Conservation (phyloP, 1,140 invertebrate genomes). For the Papilio machaon region DNA sequence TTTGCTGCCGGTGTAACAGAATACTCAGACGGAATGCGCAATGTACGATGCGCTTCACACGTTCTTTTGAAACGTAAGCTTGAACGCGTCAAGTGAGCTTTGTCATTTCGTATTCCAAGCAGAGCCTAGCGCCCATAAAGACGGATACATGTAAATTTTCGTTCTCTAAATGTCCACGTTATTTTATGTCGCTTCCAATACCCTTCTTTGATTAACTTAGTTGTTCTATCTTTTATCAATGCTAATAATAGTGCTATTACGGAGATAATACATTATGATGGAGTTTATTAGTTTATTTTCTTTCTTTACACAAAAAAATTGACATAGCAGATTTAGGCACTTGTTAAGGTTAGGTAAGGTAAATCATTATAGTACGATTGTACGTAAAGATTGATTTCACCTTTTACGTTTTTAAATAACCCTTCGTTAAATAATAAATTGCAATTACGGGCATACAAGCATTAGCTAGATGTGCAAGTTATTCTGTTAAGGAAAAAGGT, state of each 20-base stretch:
- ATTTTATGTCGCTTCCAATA: constrained; percentile 6
- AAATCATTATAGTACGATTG: not conserved
- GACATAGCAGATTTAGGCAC: no score
- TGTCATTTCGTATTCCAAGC: constrained; percentile 24
- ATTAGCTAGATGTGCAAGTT: no score
- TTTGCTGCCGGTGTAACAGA: constrained; percentile 35
- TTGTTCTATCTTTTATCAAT: not conserved
- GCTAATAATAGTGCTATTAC: not conserved
- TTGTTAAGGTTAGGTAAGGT: no score
- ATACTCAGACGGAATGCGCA: constrained; percentile 19
- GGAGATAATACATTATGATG: not conserved
- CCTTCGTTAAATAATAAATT: not conserved
- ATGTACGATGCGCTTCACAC: constrained; percentile 20
- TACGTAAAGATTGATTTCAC: no score
- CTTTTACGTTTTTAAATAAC: not conserved
- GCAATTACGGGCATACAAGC: not conserved
- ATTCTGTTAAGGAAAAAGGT: not conserved
- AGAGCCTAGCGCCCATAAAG: constrained; percentile 22
- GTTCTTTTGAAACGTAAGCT: constrained; percentile 17
- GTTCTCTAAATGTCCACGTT: constrained; percentile 14
- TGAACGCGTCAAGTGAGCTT: constrained; percentile 12
- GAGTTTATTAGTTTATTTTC: no score
- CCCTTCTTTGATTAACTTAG: not conserved
- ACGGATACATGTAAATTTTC: constrained; percentile 30
- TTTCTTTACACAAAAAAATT: no score